Conservation (phyloP, 2,888 invertebrate genomes). For the Mechanitis mazaeus region DNA sequence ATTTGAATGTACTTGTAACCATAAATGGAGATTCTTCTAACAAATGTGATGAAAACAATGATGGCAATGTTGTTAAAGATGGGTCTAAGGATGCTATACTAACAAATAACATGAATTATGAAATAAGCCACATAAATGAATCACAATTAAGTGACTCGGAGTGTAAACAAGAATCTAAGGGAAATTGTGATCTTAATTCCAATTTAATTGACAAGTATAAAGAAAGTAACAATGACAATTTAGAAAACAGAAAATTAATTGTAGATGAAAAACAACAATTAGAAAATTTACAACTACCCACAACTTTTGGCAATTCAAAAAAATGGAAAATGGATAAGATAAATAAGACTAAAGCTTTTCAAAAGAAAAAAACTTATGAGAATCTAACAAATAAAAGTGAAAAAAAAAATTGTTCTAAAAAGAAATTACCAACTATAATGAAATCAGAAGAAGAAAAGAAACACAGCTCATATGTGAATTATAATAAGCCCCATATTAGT, state of each 20-base stretch:
- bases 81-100: neutral
- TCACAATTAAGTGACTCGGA: neutral
- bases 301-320: constrained; percentile 40
- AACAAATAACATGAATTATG: neutral
- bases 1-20: constrained; percentile 1
- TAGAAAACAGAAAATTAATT: neutral
- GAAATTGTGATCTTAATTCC: neutral
- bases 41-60: neutral
- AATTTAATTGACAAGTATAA: neutral
- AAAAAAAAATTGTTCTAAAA: neutral
- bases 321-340: constrained; percentile 12
- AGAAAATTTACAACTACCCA: constrained; percentile 41
- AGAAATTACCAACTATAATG: neutral
- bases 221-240: neutral
- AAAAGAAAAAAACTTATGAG: constrained; percentile 6
- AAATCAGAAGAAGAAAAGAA: neutral
- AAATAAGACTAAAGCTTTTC: constrained; percentile 10
- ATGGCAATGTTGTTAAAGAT: neutral
- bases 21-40: neutral
- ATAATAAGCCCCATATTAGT: too few species aligned
- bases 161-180: neutral
- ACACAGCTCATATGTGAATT: neutral
- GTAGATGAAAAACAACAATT: constrained; percentile 8
- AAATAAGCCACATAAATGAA: neutral
- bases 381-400: neutral